Conservation (phyloP, 2,113 vertebrate species). For the Dendropsophus ebraccatus region DNA sequence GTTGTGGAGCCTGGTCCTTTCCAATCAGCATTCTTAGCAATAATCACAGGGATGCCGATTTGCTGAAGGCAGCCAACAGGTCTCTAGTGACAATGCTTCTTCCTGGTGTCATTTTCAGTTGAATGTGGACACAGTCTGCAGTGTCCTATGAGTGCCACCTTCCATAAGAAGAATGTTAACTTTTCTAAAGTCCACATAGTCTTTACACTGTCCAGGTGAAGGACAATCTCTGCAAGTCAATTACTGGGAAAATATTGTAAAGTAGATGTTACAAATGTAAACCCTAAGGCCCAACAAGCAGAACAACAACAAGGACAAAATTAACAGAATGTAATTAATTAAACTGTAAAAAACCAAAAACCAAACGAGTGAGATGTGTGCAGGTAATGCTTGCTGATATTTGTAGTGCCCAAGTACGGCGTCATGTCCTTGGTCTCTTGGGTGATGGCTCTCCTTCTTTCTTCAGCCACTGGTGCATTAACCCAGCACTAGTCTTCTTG, state of each 20-base stretch:
- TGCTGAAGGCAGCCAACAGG: not conserved
- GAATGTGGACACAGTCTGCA: not conserved
- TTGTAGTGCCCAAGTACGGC: not conserved
- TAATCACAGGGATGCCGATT: not conserved
- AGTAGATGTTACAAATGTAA: not conserved
- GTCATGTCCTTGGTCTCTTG: slow-evolving; percentile 71
- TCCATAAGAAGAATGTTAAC: not conserved
- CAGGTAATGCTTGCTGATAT: not conserved
- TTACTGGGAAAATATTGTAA: not conserved
- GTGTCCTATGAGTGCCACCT: too few species aligned
- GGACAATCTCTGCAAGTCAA: not conserved
- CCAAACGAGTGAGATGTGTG: not conserved
- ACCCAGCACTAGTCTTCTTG: slow-evolving; percentile 64
- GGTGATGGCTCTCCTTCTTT: slow-evolving; percentile 65
- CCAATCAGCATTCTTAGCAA: not conserved
- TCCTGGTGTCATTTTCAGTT: not conserved
- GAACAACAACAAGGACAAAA: not conserved
- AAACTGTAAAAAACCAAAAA: not conserved
- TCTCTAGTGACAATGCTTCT: not conserved
- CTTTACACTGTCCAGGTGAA: not conserved
- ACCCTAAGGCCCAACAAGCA: not conserved
- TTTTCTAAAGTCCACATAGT: too few species aligned
- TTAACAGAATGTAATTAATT: not conserved
- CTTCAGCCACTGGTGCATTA: slow-evolving; percentile 73
- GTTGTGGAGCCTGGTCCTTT: not conserved